Conservation (phyloP, 2,797 vertebrate genomes). For the Rhadinocentrus ornatus region DNA sequence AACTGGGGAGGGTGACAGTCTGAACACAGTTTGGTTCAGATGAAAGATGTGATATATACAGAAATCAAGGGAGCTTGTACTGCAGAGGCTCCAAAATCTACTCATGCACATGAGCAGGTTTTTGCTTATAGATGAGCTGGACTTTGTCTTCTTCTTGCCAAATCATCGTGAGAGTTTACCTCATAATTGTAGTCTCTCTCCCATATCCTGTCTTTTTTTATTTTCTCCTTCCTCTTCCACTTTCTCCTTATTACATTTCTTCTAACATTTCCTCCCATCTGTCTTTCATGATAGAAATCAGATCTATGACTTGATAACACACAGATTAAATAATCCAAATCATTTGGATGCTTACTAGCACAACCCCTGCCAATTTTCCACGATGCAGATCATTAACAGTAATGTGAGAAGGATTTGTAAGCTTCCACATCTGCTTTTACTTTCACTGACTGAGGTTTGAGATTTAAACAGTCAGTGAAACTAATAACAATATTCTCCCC, state of each 20-base stretch:
- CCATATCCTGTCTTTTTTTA: conserved; percentile 5
- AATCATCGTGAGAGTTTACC: conserved; percentile 16
- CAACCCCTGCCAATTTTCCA: conserved; percentile 28
- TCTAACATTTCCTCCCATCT: conserved; percentile 34
- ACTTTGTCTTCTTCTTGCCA: conserved; percentile 32
- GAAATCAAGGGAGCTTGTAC: conserved; percentile 36
- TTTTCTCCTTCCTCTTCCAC: conserved; percentile 5
- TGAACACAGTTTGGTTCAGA: conserved; percentile 23
- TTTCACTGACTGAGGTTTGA: conserved; percentile 25
- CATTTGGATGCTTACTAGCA: conserved; percentile 36
- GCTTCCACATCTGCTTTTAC: conserved; percentile 19
- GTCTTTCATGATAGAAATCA: conserved; percentile 41
- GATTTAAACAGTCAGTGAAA: conserved; percentile 30
- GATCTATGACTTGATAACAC: conserved; percentile 46
- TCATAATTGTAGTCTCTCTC: conserved; percentile 1
- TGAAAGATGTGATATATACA: conserved; percentile 27
- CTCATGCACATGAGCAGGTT: conserved; percentile 46
- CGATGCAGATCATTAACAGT: conserved; percentile 44
- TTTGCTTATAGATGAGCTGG: conserved; percentile 61
- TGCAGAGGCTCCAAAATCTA: conserved; percentile 25
- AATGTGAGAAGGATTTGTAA: conserved; percentile 41
- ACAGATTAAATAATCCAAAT: conserved; percentile 37
- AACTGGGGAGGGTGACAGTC: conserved; percentile 33
- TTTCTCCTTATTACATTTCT: conserved; percentile 38
- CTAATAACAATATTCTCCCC: not conserved